Evolutionary conservation across 2,888 invertebrate species (phyloP), one percentile per base, ranked within the genome.

Genomic region (Smittia aterrima): DNA sequence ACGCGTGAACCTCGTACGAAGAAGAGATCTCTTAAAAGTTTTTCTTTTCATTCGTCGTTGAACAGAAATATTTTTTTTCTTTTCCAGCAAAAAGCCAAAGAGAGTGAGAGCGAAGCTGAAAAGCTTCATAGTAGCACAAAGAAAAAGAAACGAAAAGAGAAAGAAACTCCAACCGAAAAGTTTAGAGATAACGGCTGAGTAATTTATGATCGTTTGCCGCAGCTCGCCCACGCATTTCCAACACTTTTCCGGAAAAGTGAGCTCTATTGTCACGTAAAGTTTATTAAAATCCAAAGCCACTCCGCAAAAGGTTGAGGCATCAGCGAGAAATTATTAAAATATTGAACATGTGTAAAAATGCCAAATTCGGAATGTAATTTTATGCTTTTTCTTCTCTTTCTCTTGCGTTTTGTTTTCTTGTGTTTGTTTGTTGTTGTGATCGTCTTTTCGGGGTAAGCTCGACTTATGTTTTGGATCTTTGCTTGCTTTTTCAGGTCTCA

Each of bases 321-420:
- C 40, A 62, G 13, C 62, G 72, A 72, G 62, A 72, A 72, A 62
- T 62, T 72, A 72, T 72, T 72, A 62, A 72, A 72, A 62, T 72
- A 62, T 62, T 72, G 62, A 72, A 72, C 72, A 72, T 72, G 72
- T 72, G 72, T 72, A 72, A 62, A 62, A 70, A 41, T 54, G 16
- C 72, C 72, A 72, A 71, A 58, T 71, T 71, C 54, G 71, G 71
- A 71, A 58, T 66, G 38, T 27, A 20, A 22, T 62, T 72, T 72
- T 40, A 70, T 70, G 70, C 27, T 70, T 70, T 70, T 70, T 54
- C 20, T 54, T 53, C 32, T 54, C 41, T 16, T 70, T 18, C 53
- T 13, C 32, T 70, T 54, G 13, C 32, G 68, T 22, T 40, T 68
- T 40, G 32, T 54, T 20, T 54, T 70, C 66, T 68, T 41, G 40